Conservation (phyloP, 1,140 invertebrate genomes). For the Rhysida immarginata region DNA sequence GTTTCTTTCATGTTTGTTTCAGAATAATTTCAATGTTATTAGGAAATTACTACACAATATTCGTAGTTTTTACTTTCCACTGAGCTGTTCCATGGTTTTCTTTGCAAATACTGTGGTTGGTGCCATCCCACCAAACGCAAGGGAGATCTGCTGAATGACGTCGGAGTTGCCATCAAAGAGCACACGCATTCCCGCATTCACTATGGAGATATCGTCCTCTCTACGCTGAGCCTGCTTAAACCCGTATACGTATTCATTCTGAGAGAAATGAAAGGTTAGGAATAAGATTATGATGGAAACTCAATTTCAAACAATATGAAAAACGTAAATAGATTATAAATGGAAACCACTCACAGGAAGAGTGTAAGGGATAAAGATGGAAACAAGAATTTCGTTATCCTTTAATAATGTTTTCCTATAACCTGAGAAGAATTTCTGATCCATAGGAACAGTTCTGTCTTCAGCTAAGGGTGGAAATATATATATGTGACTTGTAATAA, state of each 20-base stretch:
- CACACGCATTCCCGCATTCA: conserved; percentile 62
- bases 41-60: too few relatives aligned
- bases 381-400: conserved; percentile 60
- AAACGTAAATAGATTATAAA: conserved; percentile 6
- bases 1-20: too few relatives aligned
- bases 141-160: conserved; percentile 41
- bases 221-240: conserved; percentile 82
- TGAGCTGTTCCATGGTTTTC: conserved; percentile 44
- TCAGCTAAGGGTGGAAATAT: conserved; percentile 30
- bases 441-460: conserved; percentile 48
- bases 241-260: conserved; percentile 64
- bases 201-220: conserved; percentile 92
- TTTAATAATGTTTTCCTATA: conserved; percentile 65
- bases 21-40: too few relatives aligned
- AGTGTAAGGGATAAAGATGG: conserved; percentile 51
- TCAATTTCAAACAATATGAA: conserved; percentile 6
- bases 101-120: conserved; percentile 63
- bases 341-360: conserved; percentile 24
- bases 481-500: too few relatives aligned
- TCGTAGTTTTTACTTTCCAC: conserved; percentile 40
- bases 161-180: conserved; percentile 30
- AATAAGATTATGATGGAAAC: not conserved
- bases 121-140: conserved; percentile 84
- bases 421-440: conserved; percentile 69
- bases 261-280: not conserved